Evolutionary conservation across 2,797 vertebrate species (phyloP).

Genomic region (Leptatherina wallacei): DNA sequence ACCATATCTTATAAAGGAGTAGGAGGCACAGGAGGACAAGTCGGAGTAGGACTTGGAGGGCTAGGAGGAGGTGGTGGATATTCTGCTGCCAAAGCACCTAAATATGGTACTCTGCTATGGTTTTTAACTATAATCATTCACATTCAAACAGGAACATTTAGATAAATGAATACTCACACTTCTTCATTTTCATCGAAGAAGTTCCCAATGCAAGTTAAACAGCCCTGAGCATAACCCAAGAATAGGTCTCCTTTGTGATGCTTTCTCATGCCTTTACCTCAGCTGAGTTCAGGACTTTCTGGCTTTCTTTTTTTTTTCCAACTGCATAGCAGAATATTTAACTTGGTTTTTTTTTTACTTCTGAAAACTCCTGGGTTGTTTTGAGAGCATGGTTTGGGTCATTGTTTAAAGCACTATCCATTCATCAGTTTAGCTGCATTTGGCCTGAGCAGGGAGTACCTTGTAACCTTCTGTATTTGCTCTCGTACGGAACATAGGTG

Average conservation of each 20-base stretch:
- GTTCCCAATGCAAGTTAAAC: no score
- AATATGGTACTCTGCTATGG: conserved; percentile 43
- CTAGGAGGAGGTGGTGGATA: conserved; percentile 36
- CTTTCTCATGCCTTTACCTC: background rate
- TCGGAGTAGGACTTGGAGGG: background rate
- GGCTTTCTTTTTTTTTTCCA: background rate
- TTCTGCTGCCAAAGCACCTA: conserved; percentile 61
- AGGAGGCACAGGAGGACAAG: conserved; percentile 12
- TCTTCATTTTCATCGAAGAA: no score
- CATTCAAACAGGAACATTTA: no score
- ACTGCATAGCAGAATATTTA: no score
- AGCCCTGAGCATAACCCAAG: background rate
- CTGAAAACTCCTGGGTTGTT: background rate
- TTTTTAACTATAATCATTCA: no score
- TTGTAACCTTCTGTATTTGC: no score
- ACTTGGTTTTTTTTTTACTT: background rate
- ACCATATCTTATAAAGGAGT: background rate
- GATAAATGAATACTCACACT: no score
- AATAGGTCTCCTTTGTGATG: background rate
- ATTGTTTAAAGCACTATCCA: background rate
- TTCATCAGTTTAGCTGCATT: background rate
- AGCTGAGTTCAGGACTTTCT: background rate
- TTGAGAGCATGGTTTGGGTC: background rate
- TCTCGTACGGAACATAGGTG: no score
- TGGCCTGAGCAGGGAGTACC: no score